These are phyloP conservation scores for Lepilemur ruficaudatus DNA, from an alignment of 2,797 vertebrate species.

Conservation along the genomic window DNA sequence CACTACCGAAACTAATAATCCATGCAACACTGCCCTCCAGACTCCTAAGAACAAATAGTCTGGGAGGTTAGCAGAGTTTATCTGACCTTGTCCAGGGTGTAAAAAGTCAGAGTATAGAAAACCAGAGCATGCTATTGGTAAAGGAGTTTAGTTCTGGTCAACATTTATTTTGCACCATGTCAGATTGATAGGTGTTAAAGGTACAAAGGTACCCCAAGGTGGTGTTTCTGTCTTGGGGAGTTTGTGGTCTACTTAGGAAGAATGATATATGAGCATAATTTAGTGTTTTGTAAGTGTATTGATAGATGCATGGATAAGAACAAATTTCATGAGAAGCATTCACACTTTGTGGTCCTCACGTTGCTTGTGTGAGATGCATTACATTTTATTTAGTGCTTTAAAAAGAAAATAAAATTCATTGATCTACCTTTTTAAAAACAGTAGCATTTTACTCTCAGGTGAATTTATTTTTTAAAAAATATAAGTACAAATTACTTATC, in stretches of 20 bases:
- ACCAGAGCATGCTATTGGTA: not conserved
- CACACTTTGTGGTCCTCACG: not conserved
- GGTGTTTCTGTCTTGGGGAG: not conserved
- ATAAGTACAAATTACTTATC: not conserved
- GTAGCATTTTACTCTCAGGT: not conserved
- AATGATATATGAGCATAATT: not conserved
- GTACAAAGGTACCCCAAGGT: not conserved
- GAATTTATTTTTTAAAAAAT: not conserved
- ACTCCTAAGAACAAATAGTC: not conserved
- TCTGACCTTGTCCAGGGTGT: not conserved
- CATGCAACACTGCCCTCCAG: not conserved
- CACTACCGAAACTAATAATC: not conserved
- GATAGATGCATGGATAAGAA: not conserved
- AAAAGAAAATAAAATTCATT: not conserved
- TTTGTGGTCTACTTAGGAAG: not conserved
- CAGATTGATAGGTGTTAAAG: not conserved
- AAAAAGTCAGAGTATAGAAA: not conserved
- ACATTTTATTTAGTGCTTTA: not conserved
- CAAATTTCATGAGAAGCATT: not conserved
- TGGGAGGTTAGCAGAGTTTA: not conserved
- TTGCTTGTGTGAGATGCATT: not conserved
- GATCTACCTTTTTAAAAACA: not conserved
- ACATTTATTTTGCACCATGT: not conserved
- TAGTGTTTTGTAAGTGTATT: constrained; percentile 15
- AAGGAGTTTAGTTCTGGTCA: not conserved